phyloP scores from a whole-genome alignment of 2,797 vertebrate genomes.

The Myotis myotis region DNA sequence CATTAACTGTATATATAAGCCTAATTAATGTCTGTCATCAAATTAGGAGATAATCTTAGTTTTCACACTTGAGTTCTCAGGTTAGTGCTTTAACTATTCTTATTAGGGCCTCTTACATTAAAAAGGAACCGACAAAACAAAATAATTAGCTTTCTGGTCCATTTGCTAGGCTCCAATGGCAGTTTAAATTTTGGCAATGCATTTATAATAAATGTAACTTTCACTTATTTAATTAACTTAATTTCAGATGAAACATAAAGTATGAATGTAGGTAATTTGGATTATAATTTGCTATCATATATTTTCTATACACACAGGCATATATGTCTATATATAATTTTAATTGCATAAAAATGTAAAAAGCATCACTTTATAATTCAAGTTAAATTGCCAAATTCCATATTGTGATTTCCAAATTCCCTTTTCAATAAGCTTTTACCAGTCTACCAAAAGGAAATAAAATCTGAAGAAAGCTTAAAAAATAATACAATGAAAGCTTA shows the following conservation, averaged over 20 bases:
- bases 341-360: background rate
- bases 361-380: background rate
- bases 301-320: background rate
- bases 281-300: background rate
- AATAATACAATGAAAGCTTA: background rate
- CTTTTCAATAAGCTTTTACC: background rate
- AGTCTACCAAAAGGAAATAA: background rate
- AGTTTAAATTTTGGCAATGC: conserved; percentile 24
- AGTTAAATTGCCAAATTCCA: background rate
- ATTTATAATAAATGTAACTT: background rate
- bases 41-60: conserved; percentile 11
- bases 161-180: background rate
- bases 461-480: background rate
- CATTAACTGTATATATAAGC: background rate
- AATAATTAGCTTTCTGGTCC: conserved; percentile 10
- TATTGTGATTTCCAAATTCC: background rate
- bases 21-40: conserved; percentile 13
- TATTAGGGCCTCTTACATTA: conserved; percentile 20
- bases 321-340: background rate
- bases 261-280: background rate
- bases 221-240: background rate
- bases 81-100: conserved; percentile 9
- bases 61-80: conserved; percentile 50
- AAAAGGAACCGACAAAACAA: background rate
- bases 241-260: background rate